Conservation (phyloP, 2,888 invertebrate species). For the Hydroisotoma schaefferi region DNA sequence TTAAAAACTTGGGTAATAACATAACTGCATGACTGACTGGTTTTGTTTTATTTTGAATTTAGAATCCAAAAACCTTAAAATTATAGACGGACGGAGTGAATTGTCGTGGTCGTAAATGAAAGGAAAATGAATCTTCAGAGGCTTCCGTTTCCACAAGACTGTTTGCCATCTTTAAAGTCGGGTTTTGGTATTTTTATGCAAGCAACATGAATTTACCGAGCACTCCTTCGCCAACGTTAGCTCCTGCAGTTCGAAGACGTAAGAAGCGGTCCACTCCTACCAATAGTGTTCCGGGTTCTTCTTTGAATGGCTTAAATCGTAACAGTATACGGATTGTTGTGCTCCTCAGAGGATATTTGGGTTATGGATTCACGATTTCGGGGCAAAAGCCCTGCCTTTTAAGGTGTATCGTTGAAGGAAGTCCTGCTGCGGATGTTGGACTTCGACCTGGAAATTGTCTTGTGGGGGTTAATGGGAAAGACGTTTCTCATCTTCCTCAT, state of each 20-base stretch:
- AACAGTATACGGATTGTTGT: constrained; percentile 72
- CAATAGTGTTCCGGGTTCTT: constrained; percentile 40
- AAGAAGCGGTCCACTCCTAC: constrained; percentile 39
- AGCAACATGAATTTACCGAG: constrained; percentile 42
- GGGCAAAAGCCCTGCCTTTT: constrained; percentile 94
- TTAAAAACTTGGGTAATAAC: no score
- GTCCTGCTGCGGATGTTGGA: constrained; percentile 86
- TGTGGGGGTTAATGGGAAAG: constrained; percentile 84
- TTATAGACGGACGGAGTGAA: no score
- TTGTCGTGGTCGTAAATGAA: no score
- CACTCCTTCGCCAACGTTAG: constrained; percentile 39
- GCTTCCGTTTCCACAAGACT: no score
- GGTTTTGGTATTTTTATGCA: no score
- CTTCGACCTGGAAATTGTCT: constrained; percentile 88
- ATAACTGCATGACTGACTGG: no score
- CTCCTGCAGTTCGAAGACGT: constrained; percentile 38
- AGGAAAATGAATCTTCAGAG: no score
- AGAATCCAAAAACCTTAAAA: no score
- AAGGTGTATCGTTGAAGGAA: constrained; percentile 84
- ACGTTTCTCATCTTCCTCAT: constrained; percentile 86
- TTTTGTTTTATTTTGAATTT: no score
- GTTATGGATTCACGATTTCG: constrained; percentile 97
- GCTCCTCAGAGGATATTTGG: constrained; percentile 77
- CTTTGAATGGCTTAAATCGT: constrained; percentile 43
- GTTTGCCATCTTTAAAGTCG: no score